These are phyloP conservation scores for Amazona vittata DNA, from an alignment of 2,113 vertebrate species.

Conservation along the genomic window DNA sequence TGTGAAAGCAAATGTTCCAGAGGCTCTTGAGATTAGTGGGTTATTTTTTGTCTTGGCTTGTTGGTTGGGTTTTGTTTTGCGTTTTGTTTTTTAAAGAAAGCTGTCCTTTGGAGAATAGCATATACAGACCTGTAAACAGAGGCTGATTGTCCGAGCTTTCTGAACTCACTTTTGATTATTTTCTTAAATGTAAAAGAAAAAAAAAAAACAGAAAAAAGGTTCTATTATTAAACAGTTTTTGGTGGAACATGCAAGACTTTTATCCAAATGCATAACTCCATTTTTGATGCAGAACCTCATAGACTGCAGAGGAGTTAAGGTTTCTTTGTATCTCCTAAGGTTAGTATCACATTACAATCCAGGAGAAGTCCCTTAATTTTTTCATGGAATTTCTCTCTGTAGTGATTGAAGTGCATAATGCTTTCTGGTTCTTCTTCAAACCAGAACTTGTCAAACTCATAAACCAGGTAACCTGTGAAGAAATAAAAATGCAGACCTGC, in stretches of 20 bases:
- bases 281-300: conserved; percentile 59
- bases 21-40: conserved; percentile 42
- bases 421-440: conserved; percentile 93
- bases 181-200: conserved; percentile 55
- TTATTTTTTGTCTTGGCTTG: background rate
- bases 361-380: conserved; percentile 84
- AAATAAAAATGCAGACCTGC: conserved; percentile 8
- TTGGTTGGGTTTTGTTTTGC: background rate
- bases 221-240: conserved; percentile 32
- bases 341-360: conserved; percentile 79
- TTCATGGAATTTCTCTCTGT: conserved; percentile 94
- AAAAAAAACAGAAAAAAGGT: conserved; percentile 57
- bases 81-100: background rate
- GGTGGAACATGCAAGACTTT: conserved; percentile 61
- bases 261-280: conserved; percentile 55
- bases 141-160: conserved; percentile 81
- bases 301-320: conserved; percentile 47
- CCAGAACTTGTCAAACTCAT: conserved; percentile 98
- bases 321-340: conserved; percentile 72
- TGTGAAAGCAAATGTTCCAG: background rate
- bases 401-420: conserved; percentile 98
- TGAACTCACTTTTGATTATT: conserved; percentile 65
- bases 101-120: conserved; percentile 75
- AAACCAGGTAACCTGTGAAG: conserved; percentile 90
- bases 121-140: conserved; percentile 74